phyloP scores from a whole-genome alignment of 2,797 vertebrate genomes.

The Chelidonichthys spinosus region DNA sequence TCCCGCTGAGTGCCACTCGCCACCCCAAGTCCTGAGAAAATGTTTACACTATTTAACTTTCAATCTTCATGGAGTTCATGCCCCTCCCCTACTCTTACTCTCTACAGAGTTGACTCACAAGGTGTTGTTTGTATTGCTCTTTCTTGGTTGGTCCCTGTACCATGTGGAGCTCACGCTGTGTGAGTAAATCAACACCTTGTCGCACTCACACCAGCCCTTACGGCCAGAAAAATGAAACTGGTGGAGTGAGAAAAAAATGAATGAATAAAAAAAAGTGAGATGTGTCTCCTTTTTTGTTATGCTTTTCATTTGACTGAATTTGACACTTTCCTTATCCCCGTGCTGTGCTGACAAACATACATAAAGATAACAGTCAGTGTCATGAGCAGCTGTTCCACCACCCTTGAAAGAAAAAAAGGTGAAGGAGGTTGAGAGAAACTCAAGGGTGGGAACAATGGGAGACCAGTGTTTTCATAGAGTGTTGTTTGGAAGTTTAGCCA shows the following conservation, averaged over 20 bases:
- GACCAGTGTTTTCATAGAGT: neutral
- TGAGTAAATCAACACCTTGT: slow-evolving; percentile 67
- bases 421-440: slow-evolving; percentile 4
- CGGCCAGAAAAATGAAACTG: slow-evolving; percentile 11
- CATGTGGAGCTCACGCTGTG: slow-evolving; percentile 63
- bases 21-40: slow-evolving; percentile 75
- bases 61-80: slow-evolving; percentile 34
- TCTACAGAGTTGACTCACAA: slow-evolving; percentile 68
- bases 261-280: neutral
- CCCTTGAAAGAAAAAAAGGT: slow-evolving; percentile 15
- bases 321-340: slow-evolving; percentile 46
- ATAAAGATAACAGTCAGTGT: slow-evolving; percentile 22
- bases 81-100: slow-evolving; percentile 13
- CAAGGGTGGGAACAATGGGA: neutral
- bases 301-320: slow-evolving; percentile 28
- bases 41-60: slow-evolving; percentile 53
- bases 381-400: slow-evolving; percentile 55
- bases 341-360: slow-evolving; percentile 44
- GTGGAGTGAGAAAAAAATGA: slow-evolving; percentile 1
- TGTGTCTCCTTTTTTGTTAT: slow-evolving; percentile 5
- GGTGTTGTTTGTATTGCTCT: slow-evolving; percentile 60
- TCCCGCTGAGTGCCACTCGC: slow-evolving; percentile 1
- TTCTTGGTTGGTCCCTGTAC: slow-evolving; percentile 52
- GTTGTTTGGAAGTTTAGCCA: neutral
- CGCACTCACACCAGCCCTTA: slow-evolving; percentile 28